Percentiles rank a stretch among this genome's conserved stretches.
phyloP scores from a whole-genome alignment of 2,888 invertebrate species.

The Dilophus febrilis region DNA sequence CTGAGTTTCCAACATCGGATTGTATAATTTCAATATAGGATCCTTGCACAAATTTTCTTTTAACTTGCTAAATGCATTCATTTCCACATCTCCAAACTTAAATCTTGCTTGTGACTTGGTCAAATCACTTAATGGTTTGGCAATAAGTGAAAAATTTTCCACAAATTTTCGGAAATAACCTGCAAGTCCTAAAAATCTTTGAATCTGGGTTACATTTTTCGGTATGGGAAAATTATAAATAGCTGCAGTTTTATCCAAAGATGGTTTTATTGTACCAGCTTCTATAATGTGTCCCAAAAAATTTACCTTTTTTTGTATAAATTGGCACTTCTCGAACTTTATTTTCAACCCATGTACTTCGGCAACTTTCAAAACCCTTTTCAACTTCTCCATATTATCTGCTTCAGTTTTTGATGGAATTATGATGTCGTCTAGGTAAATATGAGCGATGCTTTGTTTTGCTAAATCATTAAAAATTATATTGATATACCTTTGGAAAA shows the following conservation, averaged over 20 bases:
- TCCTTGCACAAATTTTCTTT: neutral
- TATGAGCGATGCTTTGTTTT: too few relatives aligned
- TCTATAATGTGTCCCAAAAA: slow-evolving; percentile 16
- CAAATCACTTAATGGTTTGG: slow-evolving; percentile 8
- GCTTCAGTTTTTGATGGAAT: slow-evolving; percentile 1
- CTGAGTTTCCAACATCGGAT: neutral
- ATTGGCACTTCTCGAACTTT: slow-evolving; percentile 15
- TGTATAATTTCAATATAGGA: neutral
- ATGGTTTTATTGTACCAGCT: slow-evolving; percentile 12
- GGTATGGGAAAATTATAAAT: slow-evolving; percentile 9
- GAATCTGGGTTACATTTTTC: slow-evolving; percentile 10
- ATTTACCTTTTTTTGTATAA: slow-evolving; percentile 14
- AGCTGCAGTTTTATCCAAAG: slow-evolving; percentile 11
- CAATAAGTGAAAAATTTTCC: slow-evolving; percentile 7
- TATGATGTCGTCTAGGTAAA: slow-evolving; percentile 10
- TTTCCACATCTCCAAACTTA: slow-evolving; percentile 3
- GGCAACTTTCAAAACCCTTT: neutral
- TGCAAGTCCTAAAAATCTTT: too few relatives aligned
- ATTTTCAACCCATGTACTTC: slow-evolving; percentile 10
- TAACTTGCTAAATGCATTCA: too few relatives aligned
- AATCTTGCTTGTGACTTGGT: slow-evolving; percentile 4
- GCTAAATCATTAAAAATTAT: too few relatives aligned
- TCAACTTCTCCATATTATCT: slow-evolving; percentile 11
- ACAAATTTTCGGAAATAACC: slow-evolving; percentile 11
- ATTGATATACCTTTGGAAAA: too few relatives aligned